Evolutionary conservation across 2,113 vertebrate species (phyloP).

Genomic region (Tragelaphus buxtoni): DNA sequence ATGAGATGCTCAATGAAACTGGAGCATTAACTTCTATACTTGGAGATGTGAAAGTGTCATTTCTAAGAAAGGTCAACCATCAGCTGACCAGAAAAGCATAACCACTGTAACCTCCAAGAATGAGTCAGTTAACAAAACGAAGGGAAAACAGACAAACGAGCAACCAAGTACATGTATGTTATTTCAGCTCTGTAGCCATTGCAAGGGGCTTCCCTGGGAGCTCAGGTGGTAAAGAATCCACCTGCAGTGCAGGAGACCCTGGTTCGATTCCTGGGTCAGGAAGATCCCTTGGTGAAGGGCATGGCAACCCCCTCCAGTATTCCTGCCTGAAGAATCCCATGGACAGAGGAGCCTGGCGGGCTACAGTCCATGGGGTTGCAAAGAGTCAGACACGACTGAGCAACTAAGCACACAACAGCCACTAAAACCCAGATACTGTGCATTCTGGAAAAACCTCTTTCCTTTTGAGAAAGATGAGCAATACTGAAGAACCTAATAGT

Average conservation of each 20-base stretch:
- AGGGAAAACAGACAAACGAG: neutral
- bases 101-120: neutral
- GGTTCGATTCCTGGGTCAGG: neutral
- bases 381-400: neutral
- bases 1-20: slow-evolving; percentile 29
- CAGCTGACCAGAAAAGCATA: slow-evolving; percentile 48
- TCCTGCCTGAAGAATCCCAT: neutral
- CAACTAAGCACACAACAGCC: neutral
- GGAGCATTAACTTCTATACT: neutral
- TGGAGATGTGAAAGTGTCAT: neutral
- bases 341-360: neutral
- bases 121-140: neutral
- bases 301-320: neutral
- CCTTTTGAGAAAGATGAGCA: neutral
- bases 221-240: neutral
- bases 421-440: neutral
- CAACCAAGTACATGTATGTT: neutral
- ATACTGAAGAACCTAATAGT: neutral
- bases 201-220: neutral
- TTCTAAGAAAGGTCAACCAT: neutral
- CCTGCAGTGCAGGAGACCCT: neutral
- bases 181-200: neutral
- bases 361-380: neutral
- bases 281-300: neutral
- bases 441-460: neutral